Base-by-base conservation (phyloP, 1,140 invertebrate genomes). In the Drosophila athabasca region DNA sequence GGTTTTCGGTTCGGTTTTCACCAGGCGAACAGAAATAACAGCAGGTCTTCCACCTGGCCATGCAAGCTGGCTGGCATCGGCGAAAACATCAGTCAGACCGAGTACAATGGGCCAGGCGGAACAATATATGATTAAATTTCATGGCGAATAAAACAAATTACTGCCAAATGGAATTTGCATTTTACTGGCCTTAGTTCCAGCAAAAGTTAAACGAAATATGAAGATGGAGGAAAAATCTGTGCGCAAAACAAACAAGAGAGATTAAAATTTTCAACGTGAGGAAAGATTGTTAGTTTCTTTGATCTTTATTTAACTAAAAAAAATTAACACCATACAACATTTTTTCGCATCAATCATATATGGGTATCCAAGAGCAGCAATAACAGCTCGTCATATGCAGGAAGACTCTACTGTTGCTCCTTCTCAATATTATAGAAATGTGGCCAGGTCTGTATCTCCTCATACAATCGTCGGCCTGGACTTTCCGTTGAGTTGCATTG, bases 401-500 rank as follows among this genome's bases (percentile, higher is more conserved):
- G 13, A 8, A 6, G n/a, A 52, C 26, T 19, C 17, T 79, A 60
- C 31, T 67, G 62, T 3, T 57, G 50, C 11, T 82, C 87, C 52
- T 71, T 64, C 26, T 90, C 82, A 6, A 83, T 71, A 53, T 90
- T 83, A 62, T 85, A 89, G 57, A 90, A 92, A 67, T 92, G 79
- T 15, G 85, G 81, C 90, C 89, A 88, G 3, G 79, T 90, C 44
- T 91, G 80, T 4, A 92, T 91, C 74, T 92, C 90, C 51, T 82
- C 87, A 62, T 65, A 92, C 5, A 92, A 54, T 0, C 58, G 66
- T 39, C 71, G 65, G 1, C 92, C 92, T 2, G 92, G 92, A 62
- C 91, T 92, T 53, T 91, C 90, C 9, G 91, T 91, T 0, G 89
- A 81, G 31, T 76, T 80, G 62, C 92, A 93, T 78, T 94, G 93